Percentiles rank a stretch among this genome's conserved stretches.
Evolutionary conservation across 1,140 invertebrate species (phyloP).

Genomic region (Theocolax elegans): DNA sequence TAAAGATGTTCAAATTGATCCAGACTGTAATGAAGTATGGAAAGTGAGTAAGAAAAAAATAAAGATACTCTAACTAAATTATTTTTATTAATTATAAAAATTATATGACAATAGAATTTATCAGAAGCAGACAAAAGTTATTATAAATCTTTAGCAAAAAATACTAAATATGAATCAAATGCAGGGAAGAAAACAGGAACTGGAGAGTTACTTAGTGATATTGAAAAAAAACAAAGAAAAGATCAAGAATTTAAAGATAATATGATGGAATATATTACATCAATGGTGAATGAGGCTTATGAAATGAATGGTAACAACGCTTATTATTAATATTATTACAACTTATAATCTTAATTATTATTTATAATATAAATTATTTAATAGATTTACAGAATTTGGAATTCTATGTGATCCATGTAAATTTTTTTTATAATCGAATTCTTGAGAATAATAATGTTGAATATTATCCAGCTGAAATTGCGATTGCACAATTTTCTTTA

Average conservation of each 20-base stretch:
- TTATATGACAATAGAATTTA: slow-evolving; percentile 42
- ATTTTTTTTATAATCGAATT: slow-evolving; percentile 57
- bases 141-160: slow-evolving; percentile 45
- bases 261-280: slow-evolving; percentile 49
- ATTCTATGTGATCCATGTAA: slow-evolving; percentile 64
- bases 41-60: slow-evolving; percentile 35
- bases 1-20: slow-evolving; percentile 53
- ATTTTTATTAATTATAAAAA: background rate
- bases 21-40: slow-evolving; percentile 52
- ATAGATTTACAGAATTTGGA: slow-evolving; percentile 46
- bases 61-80: background rate
- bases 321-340: background rate
- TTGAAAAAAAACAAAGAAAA: slow-evolving; percentile 27
- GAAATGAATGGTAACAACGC: slow-evolving; percentile 41
- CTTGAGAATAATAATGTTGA: slow-evolving; percentile 43
- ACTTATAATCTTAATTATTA: background rate
- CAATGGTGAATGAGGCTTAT: slow-evolving; percentile 28
- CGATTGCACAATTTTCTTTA: slow-evolving; percentile 65
- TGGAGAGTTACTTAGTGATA: slow-evolving; percentile 46
- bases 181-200: slow-evolving; percentile 42
- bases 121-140: slow-evolving; percentile 36
- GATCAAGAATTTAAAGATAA: slow-evolving; percentile 41
- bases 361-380: slow-evolving; percentile 9
- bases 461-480: slow-evolving; percentile 63
- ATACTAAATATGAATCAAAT: slow-evolving; percentile 16